Evolutionary conservation across 1,140 invertebrate genomes (phyloP).

Genomic region (Oscheius sp.): DNA sequence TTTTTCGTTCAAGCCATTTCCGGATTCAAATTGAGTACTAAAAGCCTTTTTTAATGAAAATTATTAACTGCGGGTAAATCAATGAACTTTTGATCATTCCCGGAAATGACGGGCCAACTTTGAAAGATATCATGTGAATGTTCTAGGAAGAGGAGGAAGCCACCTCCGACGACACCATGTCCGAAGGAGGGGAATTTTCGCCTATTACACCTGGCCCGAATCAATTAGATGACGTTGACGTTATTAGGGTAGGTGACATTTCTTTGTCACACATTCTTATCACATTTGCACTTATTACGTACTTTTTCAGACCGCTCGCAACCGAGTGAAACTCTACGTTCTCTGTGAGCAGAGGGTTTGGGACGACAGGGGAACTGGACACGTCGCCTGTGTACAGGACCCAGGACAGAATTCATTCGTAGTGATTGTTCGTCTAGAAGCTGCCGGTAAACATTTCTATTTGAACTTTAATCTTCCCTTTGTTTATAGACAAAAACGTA

Average conservation of each 20-base stretch:
- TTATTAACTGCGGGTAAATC: too few species aligned
- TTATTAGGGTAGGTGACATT: constrained; percentile 7
- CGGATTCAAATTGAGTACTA: too few species aligned
- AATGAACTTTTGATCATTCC: too few species aligned
- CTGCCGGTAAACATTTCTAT: constrained; percentile 35
- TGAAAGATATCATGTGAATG: too few species aligned
- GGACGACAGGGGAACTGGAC: constrained; percentile 58
- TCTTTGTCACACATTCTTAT: background rate
- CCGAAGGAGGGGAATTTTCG: constrained; percentile 3
- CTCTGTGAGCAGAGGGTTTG: constrained; percentile 56
- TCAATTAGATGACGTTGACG: constrained; percentile 6
- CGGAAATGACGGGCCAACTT: too few species aligned
- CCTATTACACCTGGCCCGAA: background rate
- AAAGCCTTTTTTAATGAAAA: too few species aligned
- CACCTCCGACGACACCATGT: background rate
- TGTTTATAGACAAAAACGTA: constrained; percentile 52
- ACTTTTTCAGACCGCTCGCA: constrained; percentile 41
- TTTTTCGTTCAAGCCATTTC: too few species aligned
- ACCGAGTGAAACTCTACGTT: constrained; percentile 59
- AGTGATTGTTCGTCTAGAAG: constrained; percentile 55
- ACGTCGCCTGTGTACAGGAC: constrained; percentile 54
- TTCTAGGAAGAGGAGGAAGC: constrained; percentile 31
- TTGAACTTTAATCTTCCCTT: background rate
- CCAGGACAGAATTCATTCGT: constrained; percentile 38
- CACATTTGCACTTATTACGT: background rate